Conservation (phyloP, 2,888 invertebrate genomes). For the Heteromurus nitidus region DNA sequence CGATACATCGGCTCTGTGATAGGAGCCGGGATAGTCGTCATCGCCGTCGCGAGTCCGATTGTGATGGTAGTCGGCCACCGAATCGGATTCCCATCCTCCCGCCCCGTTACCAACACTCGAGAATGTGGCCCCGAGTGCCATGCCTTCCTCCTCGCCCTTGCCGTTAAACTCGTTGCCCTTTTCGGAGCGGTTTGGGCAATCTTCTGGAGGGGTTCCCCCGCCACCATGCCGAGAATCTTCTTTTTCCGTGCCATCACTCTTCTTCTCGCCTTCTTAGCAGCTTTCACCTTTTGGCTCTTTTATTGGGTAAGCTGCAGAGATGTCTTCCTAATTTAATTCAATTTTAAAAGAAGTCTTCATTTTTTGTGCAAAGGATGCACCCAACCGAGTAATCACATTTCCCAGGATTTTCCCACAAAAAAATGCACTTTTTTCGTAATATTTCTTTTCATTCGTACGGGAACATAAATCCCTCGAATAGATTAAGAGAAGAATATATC, state of each 20-base stretch:
- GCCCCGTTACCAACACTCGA: conserved; percentile 75
- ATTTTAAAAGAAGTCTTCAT: too few species aligned
- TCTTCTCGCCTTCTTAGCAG: conserved; percentile 90
- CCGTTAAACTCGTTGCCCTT: conserved; percentile 92
- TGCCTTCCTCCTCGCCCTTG: conserved; percentile 91
- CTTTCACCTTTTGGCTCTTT: conserved; percentile 98
- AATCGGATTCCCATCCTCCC: conserved; percentile 70
- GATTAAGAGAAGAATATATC: too few species aligned
- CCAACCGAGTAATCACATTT: too few species aligned
- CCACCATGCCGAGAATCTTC: conserved; percentile 93
- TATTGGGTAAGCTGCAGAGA: conserved; percentile 96
- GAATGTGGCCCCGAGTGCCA: conserved; percentile 95
- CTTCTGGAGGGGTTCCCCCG: conserved; percentile 88
- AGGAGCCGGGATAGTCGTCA: conserved; percentile 85
- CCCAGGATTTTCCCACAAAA: conserved; percentile 19
- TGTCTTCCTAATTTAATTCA: too few species aligned
- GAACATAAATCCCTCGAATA: conserved; percentile 54
- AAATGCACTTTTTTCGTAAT: background rate
- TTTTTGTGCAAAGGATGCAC: too few species aligned
- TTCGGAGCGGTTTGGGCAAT: conserved; percentile 95
- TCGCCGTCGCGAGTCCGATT: conserved; percentile 93
- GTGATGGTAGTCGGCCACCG: conserved; percentile 88
- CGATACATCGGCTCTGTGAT: conserved; percentile 87
- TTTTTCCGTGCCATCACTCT: conserved; percentile 92
- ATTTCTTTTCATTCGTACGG: background rate